Percentiles rank a stretch among this genome's conserved stretches.
phyloP scores from a whole-genome alignment of 2,113 vertebrate species.

The Phodopus roborovskii region DNA sequence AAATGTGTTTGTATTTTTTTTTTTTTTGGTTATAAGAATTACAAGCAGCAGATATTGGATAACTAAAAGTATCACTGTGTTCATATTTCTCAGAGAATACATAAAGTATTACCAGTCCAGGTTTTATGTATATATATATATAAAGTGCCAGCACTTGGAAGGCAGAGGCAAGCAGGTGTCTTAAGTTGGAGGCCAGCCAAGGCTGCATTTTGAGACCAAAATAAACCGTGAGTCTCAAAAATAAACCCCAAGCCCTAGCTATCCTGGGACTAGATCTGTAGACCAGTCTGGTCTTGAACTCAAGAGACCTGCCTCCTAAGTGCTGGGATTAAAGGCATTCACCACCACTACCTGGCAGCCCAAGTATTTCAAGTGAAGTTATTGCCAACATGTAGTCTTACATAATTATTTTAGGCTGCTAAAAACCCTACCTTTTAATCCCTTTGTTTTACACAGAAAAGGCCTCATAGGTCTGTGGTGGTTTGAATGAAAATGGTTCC shows the following conservation, averaged over 20 bases:
- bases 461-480: background rate
- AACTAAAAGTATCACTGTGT: background rate
- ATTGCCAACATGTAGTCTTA: background rate
- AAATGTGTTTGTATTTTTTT: conserved; percentile 81
- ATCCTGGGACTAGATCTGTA: too few relatives aligned
- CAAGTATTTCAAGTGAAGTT: conserved; percentile 10
- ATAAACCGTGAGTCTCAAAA: background rate
- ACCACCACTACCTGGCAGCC: background rate
- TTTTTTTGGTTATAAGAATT: conserved; percentile 47
- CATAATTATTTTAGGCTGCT: conserved; percentile 22
- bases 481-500: background rate
- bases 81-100: background rate
- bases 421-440: conserved; percentile 14
- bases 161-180: background rate
- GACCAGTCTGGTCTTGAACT: too few relatives aligned
- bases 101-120: background rate
- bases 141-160: background rate
- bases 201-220: background rate
- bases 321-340: too few relatives aligned
- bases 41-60: background rate
- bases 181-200: background rate
- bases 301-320: too few relatives aligned
- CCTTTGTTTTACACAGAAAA: conserved; percentile 30
- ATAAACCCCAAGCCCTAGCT: background rate
- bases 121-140: background rate